Base-by-base conservation (phyloP, 2,797 vertebrate genomes). In the Pogonophryne albipinna region DNA sequence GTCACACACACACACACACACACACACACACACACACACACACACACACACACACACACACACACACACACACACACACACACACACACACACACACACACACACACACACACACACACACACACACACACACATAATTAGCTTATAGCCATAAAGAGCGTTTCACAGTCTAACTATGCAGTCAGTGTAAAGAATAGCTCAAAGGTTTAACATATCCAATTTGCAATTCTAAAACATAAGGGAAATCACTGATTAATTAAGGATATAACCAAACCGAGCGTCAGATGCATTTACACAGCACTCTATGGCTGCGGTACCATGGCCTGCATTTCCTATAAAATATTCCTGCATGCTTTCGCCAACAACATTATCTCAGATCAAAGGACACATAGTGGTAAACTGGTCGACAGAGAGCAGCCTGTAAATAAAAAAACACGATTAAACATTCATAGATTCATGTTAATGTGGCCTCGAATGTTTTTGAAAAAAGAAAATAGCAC, bases 231-330 rank as follows among this genome's bases (percentile, higher is more conserved):
- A 86, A 88, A 92, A 85, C 88, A 86, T 79, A 78, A 78, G 81
- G 85, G 85, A 86, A 88, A 92, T 88, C 84, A 76, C 73, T 84
- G 78, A 90, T 91, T 88, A 89, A 92, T 91, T 88, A 85, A 78
- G 58, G 80, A 74, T 71, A 85, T 20, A 85, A 69, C 75, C 69
- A 80, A 76, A 61, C 63, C 66, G 56, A 47, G 75, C 70, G 23
- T 71, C 85, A 69, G 56, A 82, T 83, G 73, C 69, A 78, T 87
- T 93, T 86, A 90, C 75, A 76, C 66, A 55, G 70, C 52, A 27
- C 58, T 74, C 52, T 58, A 52, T 76, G 66, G 78, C 71, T 49
- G 31, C 34, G 10, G 58, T 20, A 63, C 45, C 4, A n/a, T 13
- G 41, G 6, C 59, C 7, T 50, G 47, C 13, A 57, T 66, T 49